These are phyloP conservation scores for Falco peregrinus DNA, from an alignment of 2,797 vertebrate genomes.

Conservation along the genomic window DNA sequence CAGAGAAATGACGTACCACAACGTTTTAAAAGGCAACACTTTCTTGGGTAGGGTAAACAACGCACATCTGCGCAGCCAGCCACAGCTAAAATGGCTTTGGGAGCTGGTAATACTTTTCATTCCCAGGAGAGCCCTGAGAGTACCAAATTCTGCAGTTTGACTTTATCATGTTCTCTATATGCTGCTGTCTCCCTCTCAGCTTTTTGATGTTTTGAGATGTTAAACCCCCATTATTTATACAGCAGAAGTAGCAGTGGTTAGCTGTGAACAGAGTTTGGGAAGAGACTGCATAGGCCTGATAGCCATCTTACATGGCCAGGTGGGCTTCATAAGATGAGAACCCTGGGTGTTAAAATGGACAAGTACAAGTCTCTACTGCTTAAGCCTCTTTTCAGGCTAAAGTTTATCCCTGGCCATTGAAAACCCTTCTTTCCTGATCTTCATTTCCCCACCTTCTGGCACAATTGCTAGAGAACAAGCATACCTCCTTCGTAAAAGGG, in stretches of 20 bases:
- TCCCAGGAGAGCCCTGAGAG: not conserved
- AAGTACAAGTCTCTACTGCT: not conserved
- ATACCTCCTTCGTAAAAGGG: not conserved
- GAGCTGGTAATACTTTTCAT: fast-evolving
- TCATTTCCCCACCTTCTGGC: not conserved
- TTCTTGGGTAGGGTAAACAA: not conserved
- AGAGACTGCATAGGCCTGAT: not conserved
- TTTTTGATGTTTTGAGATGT: not conserved
- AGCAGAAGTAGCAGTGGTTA: not conserved
- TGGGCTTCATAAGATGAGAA: not conserved
- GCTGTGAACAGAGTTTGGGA: not conserved
- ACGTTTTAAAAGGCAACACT: not conserved
- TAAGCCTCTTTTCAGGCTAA: not conserved
- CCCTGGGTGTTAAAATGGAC: fast-evolving
- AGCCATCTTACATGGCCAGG: not conserved
- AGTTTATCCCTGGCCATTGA: not conserved
- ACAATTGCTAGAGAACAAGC: not conserved
- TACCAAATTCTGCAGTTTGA: not conserved
- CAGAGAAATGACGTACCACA: not conserved
- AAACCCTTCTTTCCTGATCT: not conserved
- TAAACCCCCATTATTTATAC: not conserved
- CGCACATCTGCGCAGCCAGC: not conserved
- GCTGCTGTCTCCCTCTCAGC: not conserved
- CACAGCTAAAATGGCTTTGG: not conserved
- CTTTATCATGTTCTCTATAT: not conserved